Percentiles rank a stretch among this genome's conserved stretches.
Conservation (phyloP, 2,888 invertebrate species). For the Baronia brevicornis region DNA sequence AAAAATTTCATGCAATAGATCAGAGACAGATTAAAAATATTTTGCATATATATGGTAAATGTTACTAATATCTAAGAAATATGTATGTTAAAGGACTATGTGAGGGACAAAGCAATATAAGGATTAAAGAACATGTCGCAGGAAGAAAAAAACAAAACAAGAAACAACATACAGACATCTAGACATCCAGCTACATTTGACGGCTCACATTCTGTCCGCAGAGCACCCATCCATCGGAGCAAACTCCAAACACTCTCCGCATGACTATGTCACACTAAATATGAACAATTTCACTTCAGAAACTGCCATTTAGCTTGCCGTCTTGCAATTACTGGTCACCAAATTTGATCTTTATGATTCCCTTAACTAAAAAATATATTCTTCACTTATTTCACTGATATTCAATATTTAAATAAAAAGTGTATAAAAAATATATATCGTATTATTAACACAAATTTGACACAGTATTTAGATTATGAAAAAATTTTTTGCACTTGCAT, state of each 20-base stretch:
- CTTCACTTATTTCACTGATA: too few relatives aligned
- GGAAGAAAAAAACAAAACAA: conserved; percentile 31
- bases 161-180: conserved; percentile 69
- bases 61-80: too few relatives aligned
- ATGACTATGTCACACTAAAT: conserved; percentile 37
- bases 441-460: conserved; percentile 33
- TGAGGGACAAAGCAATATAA: not conserved
- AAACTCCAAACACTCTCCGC: conserved; percentile 74
- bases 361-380: too few relatives aligned
- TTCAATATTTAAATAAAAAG: too few relatives aligned
- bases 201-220: conserved; percentile 73
- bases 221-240: conserved; percentile 70
- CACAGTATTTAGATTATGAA: conserved; percentile 37
- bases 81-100: too few relatives aligned
- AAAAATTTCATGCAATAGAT: too few relatives aligned
- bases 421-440: too few relatives aligned
- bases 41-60: too few relatives aligned
- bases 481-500: conserved; percentile 30
- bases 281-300: conserved; percentile 31
- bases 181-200: conserved; percentile 50
- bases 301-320: conserved; percentile 41
- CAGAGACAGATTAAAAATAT: too few relatives aligned
- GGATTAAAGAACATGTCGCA: conserved; percentile 7
- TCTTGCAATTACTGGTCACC: conserved; percentile 6
- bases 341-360: conserved; percentile 1